phyloP scores from a whole-genome alignment of 2,113 vertebrate species.

The Psilopogon haemacephalus region DNA sequence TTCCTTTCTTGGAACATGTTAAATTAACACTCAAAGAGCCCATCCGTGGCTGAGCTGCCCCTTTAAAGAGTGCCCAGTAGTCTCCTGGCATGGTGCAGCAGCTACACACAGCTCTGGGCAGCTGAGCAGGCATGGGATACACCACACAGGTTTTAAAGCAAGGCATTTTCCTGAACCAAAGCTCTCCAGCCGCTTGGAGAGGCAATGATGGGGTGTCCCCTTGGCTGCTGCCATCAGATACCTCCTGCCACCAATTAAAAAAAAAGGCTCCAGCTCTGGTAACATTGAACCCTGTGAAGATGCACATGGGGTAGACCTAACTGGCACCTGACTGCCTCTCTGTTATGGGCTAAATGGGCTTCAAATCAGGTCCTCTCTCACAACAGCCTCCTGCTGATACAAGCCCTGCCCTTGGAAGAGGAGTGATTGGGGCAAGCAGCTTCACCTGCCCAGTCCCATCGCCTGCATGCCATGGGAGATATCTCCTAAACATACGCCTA shows the following conservation, averaged over 20 bases:
- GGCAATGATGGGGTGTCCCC: neutral
- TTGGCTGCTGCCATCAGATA: neutral
- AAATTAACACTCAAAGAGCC: neutral
- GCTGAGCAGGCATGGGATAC: rapidly evolving
- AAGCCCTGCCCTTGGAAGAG: neutral
- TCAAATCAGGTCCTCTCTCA: neutral
- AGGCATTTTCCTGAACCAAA: neutral
- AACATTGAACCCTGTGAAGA: neutral
- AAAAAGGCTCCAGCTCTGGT: neutral
- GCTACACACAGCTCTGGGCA: neutral
- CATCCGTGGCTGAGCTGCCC: rapidly evolving
- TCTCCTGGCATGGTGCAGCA: rapidly evolving
- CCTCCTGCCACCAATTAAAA: neutral
- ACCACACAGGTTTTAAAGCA: neutral
- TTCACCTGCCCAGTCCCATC: rapidly evolving
- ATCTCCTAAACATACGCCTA: neutral
- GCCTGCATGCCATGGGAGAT: rapidly evolving
- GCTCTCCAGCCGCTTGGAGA: neutral
- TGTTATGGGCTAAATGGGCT: neutral
- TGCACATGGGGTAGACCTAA: neutral
- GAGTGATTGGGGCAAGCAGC: neutral
- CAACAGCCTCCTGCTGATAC: neutral
- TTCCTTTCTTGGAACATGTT: neutral
- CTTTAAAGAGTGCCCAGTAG: neutral
- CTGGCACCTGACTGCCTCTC: neutral